These are phyloP conservation scores for Leptinotarsa texana DNA, from an alignment of 1,140 invertebrate species.

Conservation along the genomic window DNA sequence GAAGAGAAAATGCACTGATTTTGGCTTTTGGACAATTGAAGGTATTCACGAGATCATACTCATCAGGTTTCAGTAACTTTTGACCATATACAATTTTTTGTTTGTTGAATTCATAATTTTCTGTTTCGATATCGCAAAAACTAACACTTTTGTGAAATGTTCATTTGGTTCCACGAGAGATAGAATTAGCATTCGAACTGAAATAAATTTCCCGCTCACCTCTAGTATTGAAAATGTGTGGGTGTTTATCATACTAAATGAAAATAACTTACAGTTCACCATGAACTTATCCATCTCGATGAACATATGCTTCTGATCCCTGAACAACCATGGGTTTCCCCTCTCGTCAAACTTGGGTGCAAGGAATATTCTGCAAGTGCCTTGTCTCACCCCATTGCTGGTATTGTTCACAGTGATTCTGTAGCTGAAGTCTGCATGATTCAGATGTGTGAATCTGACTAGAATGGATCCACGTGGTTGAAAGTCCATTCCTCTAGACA, in stretches of 20 bases:
- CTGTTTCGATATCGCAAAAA: no score
- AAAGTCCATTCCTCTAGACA: constrained; percentile 78
- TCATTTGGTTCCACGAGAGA: no score
- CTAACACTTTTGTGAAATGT: no score
- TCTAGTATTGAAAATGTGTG: no score
- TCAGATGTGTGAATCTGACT: constrained; percentile 74
- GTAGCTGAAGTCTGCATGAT: constrained; percentile 71
- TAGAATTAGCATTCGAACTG: no score
- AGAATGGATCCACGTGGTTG: constrained; percentile 70
- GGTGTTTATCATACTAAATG: neutral
- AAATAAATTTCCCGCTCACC: no score
- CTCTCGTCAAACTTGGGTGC: constrained; percentile 63
- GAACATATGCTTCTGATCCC: constrained; percentile 60
- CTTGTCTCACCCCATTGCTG: constrained; percentile 41
- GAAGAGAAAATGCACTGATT: no score
- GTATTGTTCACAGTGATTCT: constrained; percentile 60
- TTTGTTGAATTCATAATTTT: no score
- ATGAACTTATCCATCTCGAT: constrained; percentile 66
- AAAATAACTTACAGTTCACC: constrained; percentile 32
- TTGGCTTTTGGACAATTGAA: no score
- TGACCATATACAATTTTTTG: no score
- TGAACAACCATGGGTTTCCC: constrained; percentile 57
- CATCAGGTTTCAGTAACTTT: no score
- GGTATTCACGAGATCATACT: no score
- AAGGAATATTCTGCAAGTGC: constrained; percentile 65